These are phyloP conservation scores for Plebejus anna DNA, from an alignment of 2,888 invertebrate genomes.

Conservation along the genomic window DNA sequence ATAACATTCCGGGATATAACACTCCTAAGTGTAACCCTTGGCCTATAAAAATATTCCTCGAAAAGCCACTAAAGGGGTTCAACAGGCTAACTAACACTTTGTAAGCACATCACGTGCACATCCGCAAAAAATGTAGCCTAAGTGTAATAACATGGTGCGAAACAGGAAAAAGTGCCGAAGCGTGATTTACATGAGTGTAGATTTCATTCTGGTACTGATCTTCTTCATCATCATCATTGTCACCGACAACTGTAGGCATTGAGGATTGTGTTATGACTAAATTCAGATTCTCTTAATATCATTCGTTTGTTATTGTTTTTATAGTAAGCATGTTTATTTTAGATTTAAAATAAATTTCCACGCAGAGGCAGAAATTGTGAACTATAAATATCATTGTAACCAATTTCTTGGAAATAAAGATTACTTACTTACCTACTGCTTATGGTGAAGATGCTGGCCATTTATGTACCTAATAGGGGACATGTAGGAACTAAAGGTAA, in stretches of 20 bases:
- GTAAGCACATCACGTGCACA: not conserved
- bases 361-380: no score
- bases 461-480: not conserved
- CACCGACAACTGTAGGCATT: not conserved
- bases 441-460: no score
- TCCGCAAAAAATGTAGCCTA: constrained; percentile 10
- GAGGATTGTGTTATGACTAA: no score
- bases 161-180: constrained; percentile 1
- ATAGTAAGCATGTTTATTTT: no score
- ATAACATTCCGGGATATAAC: no score
- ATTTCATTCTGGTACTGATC: not conserved
- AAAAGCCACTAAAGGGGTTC: not conserved
- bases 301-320: no score
- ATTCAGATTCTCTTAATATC: no score
- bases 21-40: not conserved
- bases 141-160: constrained; percentile 14
- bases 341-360: no score
- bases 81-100: constrained; percentile 1
- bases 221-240: not conserved
- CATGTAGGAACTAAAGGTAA: no score
- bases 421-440: not conserved
- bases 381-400: no score
- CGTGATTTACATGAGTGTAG: constrained; percentile 1
- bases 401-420: no score
- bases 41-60: not conserved